Conservation (phyloP, 2,113 vertebrate genomes). For the Delphinus delphis region DNA sequence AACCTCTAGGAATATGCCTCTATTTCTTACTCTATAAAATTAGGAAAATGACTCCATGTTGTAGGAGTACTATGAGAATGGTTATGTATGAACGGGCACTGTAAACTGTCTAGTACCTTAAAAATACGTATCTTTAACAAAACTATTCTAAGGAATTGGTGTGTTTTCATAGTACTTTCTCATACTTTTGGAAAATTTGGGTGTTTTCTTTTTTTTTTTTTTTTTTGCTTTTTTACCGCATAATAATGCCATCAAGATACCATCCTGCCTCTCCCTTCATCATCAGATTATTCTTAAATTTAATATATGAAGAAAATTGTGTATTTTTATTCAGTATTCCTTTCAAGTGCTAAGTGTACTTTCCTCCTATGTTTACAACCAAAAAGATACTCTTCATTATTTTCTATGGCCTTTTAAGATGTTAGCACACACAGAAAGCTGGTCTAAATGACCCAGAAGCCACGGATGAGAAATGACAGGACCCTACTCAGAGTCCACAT, state of each 20-base stretch:
- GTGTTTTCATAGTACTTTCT: neutral
- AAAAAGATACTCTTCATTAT: neutral
- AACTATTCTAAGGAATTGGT: neutral
- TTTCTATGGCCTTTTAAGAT: slow-evolving; percentile 2
- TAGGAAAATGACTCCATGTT: neutral
- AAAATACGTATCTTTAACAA: neutral
- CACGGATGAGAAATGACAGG: neutral
- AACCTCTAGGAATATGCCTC: neutral
- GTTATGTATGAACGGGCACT: neutral
- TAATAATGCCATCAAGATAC: slow-evolving; percentile 39
- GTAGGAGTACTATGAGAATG: neutral
- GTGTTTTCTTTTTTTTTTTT: neutral
- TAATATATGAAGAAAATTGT: neutral
- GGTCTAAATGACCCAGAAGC: neutral
- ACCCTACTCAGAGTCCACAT: neutral
- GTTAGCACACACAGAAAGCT: slow-evolving; percentile 31
- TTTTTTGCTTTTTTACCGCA: neutral
- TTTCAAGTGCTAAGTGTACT: slow-evolving; percentile 6
- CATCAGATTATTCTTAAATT: neutral
- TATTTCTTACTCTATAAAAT: neutral
- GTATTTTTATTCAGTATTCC: neutral
- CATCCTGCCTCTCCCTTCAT: neutral
- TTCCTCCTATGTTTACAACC: slow-evolving; percentile 31
- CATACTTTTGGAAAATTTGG: slow-evolving; percentile 1
- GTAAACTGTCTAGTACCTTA: neutral